Base-by-base conservation (phyloP, 1,140 invertebrate species). In the Teleogryllus occipitalis region DNA sequence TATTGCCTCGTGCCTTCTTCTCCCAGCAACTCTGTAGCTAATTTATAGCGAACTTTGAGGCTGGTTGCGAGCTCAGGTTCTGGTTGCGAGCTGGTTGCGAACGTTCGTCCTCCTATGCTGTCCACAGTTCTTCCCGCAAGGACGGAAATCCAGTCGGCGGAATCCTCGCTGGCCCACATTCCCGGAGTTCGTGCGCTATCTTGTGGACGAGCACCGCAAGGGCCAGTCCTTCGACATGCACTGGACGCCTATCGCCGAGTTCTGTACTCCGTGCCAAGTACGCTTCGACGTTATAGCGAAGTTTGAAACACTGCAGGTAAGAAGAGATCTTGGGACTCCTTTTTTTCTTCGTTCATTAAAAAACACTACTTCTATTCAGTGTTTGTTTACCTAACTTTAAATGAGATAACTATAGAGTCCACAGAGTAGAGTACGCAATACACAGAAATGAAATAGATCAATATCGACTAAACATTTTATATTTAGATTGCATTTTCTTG, bases 241-340 rank as follows among this genome's bases (percentile, higher is more conserved):
- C 85, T 97, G 96, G 94, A 93, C 93, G 47, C 93, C 95, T 0
- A 93, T 95, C 80, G 91, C 92, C 10, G 90, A 92, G 82, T 95
- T 97, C 83, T 97, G 96, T 84, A 96, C 95, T 39, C 96, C 96
- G 0, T 97, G 96, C 86, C 90, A 93, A 87, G 93, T 97, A 72
- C 88, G 94, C 82, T 97, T 96, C 84, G 93, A 96, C 84, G 89
- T 96, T 74, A 93, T 97, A 77, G 91, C 94, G 47, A 96, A 97
- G 87, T 97, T 96, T 84, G 95, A 97, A 87, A 96, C 95, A 8
- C 87, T 97, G 48, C 88, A 91, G 81, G 89, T 90, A 83, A 87
- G 84, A 21, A 7, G 21, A 75, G 12, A 3, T 65, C 54, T 65
- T 65, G 2, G 72, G 21, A 73, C 21, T 73, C 72, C 72, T 5